Percentiles rank a stretch among this genome's conserved stretches.
These are phyloP conservation scores for Platysternon megacephalum DNA, from an alignment of 2,113 vertebrate species.

Conservation along the genomic window DNA sequence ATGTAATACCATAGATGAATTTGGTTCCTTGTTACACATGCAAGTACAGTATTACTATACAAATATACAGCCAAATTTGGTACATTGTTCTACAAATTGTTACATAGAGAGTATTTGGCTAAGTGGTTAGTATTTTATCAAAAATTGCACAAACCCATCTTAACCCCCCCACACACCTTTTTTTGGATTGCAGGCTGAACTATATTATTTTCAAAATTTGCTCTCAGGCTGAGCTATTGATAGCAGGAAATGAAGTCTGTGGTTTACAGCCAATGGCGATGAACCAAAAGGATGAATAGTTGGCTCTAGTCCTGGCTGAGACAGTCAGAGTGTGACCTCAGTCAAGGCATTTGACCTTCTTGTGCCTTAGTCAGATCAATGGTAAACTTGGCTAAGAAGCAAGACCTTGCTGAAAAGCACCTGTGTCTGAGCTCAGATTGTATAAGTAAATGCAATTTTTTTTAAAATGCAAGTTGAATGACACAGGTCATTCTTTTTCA, in stretches of 20 bases:
- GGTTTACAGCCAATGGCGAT: conserved; percentile 16
- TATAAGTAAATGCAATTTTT: background rate
- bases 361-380: conserved; percentile 22
- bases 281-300: conserved; percentile 20
- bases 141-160: background rate
- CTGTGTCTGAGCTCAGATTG: conserved; percentile 25
- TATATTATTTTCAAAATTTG: background rate
- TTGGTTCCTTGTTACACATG: background rate
- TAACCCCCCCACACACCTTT: background rate
- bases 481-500: background rate
- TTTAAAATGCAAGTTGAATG: background rate
- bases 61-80: background rate
- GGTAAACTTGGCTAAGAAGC: conserved; percentile 32
- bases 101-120: background rate
- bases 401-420: conserved; percentile 23
- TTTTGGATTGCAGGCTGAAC: background rate
- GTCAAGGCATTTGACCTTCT: conserved; percentile 31
- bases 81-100: background rate
- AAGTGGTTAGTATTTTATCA: background rate
- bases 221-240: background rate
- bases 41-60: background rate
- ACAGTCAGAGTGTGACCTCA: conserved; percentile 5
- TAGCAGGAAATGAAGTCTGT: conserved; percentile 11
- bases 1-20: background rate
- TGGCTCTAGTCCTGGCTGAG: conserved; percentile 37